phyloP scores from a whole-genome alignment of 2,113 vertebrate genomes.

The Anser brachyrhynchus region DNA sequence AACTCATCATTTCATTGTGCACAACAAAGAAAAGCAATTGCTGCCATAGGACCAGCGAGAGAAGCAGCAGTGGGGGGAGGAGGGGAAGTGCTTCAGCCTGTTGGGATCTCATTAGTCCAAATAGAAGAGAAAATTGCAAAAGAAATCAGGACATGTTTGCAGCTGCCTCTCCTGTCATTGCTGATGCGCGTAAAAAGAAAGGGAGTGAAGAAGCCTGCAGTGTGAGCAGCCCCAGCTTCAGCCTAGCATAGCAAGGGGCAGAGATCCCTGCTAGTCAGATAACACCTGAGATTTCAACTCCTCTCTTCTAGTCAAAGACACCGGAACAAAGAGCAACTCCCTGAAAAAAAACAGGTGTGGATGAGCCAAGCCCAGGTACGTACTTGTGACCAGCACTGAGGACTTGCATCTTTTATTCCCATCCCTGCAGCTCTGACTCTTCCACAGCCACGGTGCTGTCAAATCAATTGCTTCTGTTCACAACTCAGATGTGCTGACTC shows the following conservation, averaged over 20 bases:
- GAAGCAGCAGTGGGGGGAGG: not conserved
- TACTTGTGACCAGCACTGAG: accelerated
- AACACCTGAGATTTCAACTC: accelerated
- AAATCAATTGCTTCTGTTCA: not conserved
- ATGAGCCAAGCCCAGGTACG: not conserved
- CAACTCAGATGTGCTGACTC: not conserved
- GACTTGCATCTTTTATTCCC: not conserved
- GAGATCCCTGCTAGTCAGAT: accelerated
- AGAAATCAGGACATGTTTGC: not conserved
- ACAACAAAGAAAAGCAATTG: not conserved
- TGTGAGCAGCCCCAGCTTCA: not conserved
- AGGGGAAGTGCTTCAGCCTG: not conserved
- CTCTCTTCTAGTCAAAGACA: not conserved
- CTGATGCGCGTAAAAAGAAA: not conserved
- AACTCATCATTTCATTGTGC: not conserved
- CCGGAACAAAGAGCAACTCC: accelerated
- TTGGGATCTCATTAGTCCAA: conserved; percentile 5
- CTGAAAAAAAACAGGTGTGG: accelerated
- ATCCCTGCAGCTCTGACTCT: not conserved
- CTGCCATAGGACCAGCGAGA: not conserved
- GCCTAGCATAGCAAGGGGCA: accelerated
- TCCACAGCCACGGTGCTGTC: accelerated
- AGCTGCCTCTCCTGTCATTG: not conserved
- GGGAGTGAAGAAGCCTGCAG: not conserved
- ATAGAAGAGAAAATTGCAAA: not conserved